These are phyloP conservation scores for Trissoscelio sp. DNA, from an alignment of 2,888 invertebrate species.

Conservation along the genomic window DNA sequence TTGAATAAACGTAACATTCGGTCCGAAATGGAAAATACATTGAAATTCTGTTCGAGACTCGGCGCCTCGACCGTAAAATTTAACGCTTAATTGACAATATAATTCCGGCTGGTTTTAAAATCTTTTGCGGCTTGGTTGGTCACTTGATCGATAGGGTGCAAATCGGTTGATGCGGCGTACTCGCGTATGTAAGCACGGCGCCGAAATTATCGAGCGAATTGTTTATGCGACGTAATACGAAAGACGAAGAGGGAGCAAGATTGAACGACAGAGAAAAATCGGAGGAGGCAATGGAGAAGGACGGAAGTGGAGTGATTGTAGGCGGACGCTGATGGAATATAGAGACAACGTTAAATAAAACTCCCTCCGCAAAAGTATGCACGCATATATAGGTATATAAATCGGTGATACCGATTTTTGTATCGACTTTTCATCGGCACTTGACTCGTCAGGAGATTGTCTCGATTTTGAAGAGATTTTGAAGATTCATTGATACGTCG, in stretches of 20 bases:
- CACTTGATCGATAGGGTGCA: conserved; percentile 59
- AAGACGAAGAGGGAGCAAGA: conserved; percentile 30
- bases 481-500: conserved; percentile 21
- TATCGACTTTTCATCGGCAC: conserved; percentile 5
- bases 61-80: background rate
- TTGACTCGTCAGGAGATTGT: background rate
- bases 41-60: background rate
- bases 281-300: conserved; percentile 29
- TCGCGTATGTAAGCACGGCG: conserved; percentile 70
- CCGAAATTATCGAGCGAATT: conserved; percentile 72
- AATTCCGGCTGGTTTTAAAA: conserved; percentile 36
- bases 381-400: conserved; percentile 39
- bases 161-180: conserved; percentile 65
- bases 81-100: conserved; percentile 48
- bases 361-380: conserved; percentile 11
- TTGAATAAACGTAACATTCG: background rate
- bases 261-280: conserved; percentile 36
- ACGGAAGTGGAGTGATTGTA: conserved; percentile 40
- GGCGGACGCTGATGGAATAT: conserved; percentile 5
- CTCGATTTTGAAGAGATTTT: conserved; percentile 4
- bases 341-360: conserved; percentile 17
- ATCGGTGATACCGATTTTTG: conserved; percentile 40
- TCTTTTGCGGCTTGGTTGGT: conserved; percentile 49
- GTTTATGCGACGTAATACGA: conserved; percentile 56
- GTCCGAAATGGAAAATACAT: background rate